Base-by-base conservation (phyloP, 2,113 vertebrate genomes). In the Grammomys dolichurus region DNA sequence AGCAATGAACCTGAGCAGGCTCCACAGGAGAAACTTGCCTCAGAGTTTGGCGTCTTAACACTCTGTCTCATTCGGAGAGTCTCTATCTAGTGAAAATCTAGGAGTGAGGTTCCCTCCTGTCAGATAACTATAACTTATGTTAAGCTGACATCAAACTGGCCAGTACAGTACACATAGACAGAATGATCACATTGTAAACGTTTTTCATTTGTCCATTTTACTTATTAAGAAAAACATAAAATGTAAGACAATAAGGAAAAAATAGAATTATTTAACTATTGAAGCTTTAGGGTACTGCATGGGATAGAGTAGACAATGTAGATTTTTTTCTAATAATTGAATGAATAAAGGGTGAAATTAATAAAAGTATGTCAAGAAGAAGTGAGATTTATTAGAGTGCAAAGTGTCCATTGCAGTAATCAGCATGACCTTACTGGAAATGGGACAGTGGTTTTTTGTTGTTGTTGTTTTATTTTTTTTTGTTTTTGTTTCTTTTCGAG, bases 261-360 rank as follows among this genome's bases (percentile, higher is more conserved):
- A 87, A 77, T 51, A 43, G 33, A 85, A 46, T 28, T 56, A 31
- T 76, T 76, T 70, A 33, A 89, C 12, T 24, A 65, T 7, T 78
- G 22, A 89, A 94, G 22, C 9, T n/a, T 91, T 78, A 60, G 12
- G 24, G 24, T 22, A 31, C 20, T 93, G 17, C 89, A 31, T 91
- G 56, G 26, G 19, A 92, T 63, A 82, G 46, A 78, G n/a, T 28
- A 33, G 28, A 84, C 9, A 72, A 36, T 81, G 86, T 70, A 56
- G 40, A 65, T 26, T 28, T 95, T 65, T 69, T 96, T 84, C 81
- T 46, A 94, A 54, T 84, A 48, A 46, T 56, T 60, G 31, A 36
- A 43, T 78, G n/a, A 91, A 63, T 36, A 33, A 72, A 36, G 48
- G 31, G 0, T 28, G 17, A 89, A 67, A 89, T 51, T 46, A 90